These are phyloP conservation scores for Peromyscus attwateri DNA, from an alignment of 2,797 vertebrate genomes.

Conservation along the genomic window DNA sequence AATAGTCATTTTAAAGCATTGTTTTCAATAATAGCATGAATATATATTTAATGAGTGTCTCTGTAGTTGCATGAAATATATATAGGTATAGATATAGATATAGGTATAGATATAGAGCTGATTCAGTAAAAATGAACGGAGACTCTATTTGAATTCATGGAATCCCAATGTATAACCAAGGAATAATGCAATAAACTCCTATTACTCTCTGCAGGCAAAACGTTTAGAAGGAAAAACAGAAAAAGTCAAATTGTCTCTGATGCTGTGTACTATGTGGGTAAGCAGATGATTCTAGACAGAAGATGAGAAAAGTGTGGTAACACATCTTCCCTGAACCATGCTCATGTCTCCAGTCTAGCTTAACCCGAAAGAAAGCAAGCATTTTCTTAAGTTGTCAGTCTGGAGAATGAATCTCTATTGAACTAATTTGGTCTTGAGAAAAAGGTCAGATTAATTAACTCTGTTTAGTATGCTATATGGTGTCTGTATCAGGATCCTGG, in stretches of 20 bases:
- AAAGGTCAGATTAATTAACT: slow-evolving; percentile 34
- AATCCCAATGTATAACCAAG: background rate
- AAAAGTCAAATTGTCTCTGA: background rate
- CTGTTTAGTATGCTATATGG: background rate
- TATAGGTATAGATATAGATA: too few species aligned
- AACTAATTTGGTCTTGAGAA: background rate
- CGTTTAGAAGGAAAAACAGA: background rate
- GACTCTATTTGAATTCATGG: background rate
- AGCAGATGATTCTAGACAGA: background rate
- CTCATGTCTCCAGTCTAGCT: background rate
- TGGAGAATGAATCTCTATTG: slow-evolving; percentile 23
- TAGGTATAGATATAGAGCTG: background rate
- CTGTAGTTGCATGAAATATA: background rate
- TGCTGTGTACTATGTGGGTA: background rate
- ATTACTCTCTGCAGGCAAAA: background rate
- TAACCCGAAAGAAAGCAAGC: background rate
- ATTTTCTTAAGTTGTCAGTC: slow-evolving; percentile 43
- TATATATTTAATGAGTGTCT: background rate
- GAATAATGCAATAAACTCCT: background rate
- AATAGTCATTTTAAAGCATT: background rate
- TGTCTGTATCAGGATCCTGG: background rate
- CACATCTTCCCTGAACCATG: background rate
- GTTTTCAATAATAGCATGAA: background rate
- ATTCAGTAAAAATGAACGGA: background rate
- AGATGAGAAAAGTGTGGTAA: background rate